Percentiles rank a stretch among this genome's conserved stretches.
These are phyloP conservation scores for Calvadosia cruxmelitensis DNA, from an alignment of 30 jellyfish, hydroid and myxozoan species.

Conservation along the genomic window DNA sequence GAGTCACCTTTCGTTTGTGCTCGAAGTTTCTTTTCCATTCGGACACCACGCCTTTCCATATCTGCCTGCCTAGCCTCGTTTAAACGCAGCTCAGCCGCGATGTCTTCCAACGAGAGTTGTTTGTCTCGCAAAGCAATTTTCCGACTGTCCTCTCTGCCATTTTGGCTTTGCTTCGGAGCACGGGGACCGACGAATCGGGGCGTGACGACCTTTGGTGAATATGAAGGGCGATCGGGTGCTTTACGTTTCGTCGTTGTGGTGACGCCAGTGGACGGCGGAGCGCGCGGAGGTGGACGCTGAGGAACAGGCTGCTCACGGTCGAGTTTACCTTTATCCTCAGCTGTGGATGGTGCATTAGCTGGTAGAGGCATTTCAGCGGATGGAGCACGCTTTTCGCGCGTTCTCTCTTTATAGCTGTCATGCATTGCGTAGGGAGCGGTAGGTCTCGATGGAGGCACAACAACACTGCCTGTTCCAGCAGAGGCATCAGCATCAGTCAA, in stretches of 20 bases:
- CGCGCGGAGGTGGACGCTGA: not conserved
- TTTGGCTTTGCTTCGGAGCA: not conserved
- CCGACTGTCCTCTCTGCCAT: not conserved
- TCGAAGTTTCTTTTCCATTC: constrained; percentile 80
- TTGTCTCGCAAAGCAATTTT: constrained; percentile 21
- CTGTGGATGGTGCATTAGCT: not conserved
- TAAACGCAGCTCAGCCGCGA: constrained; percentile 40
- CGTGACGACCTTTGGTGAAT: not conserved
- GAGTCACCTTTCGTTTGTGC: constrained; percentile 51
- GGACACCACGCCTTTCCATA: constrained; percentile 68
- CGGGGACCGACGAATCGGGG: not conserved
- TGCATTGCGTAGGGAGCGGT: too few species aligned
- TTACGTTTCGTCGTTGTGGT: not conserved
- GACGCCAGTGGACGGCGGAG: not conserved
- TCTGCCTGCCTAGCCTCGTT: constrained; percentile 54
- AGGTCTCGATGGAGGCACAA: not conserved
- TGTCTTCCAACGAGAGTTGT: constrained; percentile 46
- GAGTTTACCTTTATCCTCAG: not conserved
- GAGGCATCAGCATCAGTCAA: not conserved
- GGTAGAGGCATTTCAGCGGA: not conserved
- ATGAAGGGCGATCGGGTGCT: constrained; percentile 2
- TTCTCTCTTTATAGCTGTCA: not conserved
- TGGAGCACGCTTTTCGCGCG: not conserved
- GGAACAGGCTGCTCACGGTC: not conserved
- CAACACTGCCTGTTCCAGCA: not conserved